These are phyloP conservation scores for Diplolepis rosae DNA, from an alignment of 2,888 invertebrate species.

Conservation along the genomic window DNA sequence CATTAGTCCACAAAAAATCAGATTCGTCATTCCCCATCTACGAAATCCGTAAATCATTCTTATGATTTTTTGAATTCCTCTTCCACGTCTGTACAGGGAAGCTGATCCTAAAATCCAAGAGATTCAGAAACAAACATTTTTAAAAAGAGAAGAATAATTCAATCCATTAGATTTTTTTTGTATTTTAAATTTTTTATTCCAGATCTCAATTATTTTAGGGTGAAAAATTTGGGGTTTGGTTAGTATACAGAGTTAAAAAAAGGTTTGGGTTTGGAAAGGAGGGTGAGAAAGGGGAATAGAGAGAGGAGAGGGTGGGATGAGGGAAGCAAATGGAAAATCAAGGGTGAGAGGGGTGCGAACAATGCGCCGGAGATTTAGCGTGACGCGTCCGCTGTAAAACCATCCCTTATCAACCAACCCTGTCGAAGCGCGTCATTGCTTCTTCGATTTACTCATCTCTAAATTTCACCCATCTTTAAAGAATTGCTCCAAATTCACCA, in stretches of 20 bases:
- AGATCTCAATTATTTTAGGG: too few species aligned
- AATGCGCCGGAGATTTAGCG: conserved; percentile 69
- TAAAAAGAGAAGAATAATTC: too few species aligned
- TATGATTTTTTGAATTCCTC: background rate
- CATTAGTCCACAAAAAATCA: conserved; percentile 1
- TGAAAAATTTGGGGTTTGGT: too few species aligned
- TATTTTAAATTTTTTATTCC: too few species aligned
- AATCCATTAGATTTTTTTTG: too few species aligned
- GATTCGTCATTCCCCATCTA: conserved; percentile 8
- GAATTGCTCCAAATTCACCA: too few species aligned
- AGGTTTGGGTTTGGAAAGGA: conserved; percentile 22
- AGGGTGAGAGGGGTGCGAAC: conserved; percentile 61
- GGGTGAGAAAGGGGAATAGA: conserved; percentile 40
- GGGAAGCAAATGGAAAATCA: conserved; percentile 65
- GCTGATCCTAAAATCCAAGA: background rate
- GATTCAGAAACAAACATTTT: too few species aligned
- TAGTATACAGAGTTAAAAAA: conserved; percentile 6
- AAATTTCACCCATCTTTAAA: conserved; percentile 9
- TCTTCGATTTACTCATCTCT: conserved; percentile 41
- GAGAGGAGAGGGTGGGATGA: conserved; percentile 43
- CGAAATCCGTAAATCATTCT: background rate
- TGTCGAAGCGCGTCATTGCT: conserved; percentile 46
- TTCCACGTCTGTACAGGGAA: background rate
- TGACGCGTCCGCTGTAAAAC: conserved; percentile 67
- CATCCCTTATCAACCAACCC: conserved; percentile 50